phyloP scores from a whole-genome alignment of 2,113 vertebrate species.

The Bolborhynchus lineola region DNA sequence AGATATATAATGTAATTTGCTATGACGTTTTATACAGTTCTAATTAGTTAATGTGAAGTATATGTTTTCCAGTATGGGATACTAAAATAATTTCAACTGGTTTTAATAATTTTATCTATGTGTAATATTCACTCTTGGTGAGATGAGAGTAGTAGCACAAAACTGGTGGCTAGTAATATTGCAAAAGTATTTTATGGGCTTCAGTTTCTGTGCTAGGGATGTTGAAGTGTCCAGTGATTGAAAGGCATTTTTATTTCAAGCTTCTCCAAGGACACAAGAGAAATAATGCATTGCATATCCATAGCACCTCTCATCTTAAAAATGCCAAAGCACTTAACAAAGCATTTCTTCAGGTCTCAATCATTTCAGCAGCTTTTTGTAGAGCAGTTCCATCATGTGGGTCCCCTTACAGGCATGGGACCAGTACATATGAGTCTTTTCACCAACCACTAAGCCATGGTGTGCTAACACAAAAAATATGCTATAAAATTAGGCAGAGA shows the following conservation, averaged over 20 bases:
- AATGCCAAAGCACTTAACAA: background rate
- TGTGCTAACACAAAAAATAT: background rate
- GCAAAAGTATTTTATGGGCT: background rate
- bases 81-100: background rate
- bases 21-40: background rate
- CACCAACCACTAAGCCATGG: background rate
- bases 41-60: background rate
- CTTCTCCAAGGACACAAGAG: background rate
- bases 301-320: background rate
- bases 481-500: conserved; percentile 6
- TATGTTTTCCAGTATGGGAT: background rate
- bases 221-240: background rate
- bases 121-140: fast-evolving
- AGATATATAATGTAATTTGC: no score
- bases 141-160: background rate
- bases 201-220: background rate
- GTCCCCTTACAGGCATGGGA: background rate
- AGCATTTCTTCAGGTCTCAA: background rate
- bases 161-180: background rate
- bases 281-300: background rate
- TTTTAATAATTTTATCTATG: background rate
- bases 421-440: background rate
- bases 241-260: background rate
- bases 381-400: background rate
- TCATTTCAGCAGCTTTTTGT: background rate